These are phyloP conservation scores for Lepidocolaptes lacrymiger DNA, from an alignment of 2,797 vertebrate species.

Conservation along the genomic window DNA sequence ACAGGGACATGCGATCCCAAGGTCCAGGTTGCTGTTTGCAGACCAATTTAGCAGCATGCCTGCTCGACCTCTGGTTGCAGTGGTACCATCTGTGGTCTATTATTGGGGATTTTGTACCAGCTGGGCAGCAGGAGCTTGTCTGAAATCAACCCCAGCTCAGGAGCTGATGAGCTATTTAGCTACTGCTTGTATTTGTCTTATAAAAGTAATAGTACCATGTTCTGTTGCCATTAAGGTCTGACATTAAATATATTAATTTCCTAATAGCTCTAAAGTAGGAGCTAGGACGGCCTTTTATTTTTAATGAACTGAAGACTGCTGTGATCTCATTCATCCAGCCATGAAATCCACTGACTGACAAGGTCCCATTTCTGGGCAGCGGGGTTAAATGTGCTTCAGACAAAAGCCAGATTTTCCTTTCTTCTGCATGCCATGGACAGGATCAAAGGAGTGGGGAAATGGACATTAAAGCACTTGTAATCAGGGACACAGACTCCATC, in stretches of 20 bases:
- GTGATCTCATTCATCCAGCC: conserved; percentile 67
- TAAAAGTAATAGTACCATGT: not conserved
- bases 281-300: conserved; percentile 22
- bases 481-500: conserved; percentile 49
- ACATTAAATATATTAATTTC: conserved; percentile 39
- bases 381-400: conserved; percentile 54
- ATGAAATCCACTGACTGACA: conserved; percentile 69
- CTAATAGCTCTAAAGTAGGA: conserved; percentile 16
- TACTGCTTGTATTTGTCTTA: conserved; percentile 34
- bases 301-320: conserved; percentile 60
- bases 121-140: conserved; percentile 29
- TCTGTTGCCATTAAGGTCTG: conserved; percentile 16
- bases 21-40: not conserved
- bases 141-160: not conserved
- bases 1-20: not conserved
- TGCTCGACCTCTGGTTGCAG: not conserved
- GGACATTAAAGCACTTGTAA: conserved; percentile 65
- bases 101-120: conserved; percentile 33
- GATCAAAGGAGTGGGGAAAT: conserved; percentile 62
- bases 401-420: conserved; percentile 68
- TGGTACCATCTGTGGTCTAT: not conserved
- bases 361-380: conserved; percentile 65
- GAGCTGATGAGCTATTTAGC: conserved; percentile 34
- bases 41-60: not conserved
- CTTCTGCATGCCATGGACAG: conserved; percentile 56